These are phyloP conservation scores for Diarsia rubi DNA, from an alignment of 2,888 invertebrate species.

Conservation along the genomic window DNA sequence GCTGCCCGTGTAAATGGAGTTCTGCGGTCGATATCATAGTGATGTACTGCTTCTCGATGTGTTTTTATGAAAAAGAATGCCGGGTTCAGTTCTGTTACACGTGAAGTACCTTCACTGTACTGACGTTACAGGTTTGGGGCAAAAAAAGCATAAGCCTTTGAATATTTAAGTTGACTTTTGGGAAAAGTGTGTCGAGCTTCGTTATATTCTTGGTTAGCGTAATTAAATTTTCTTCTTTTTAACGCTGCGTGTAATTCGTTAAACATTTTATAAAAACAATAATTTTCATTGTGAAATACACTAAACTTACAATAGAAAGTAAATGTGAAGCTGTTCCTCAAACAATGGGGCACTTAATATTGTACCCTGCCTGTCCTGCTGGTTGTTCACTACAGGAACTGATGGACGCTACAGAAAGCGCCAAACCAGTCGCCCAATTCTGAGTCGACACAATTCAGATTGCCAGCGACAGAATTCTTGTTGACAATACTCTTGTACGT, in stretches of 20 bases:
- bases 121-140: too few relatives aligned
- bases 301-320: too few relatives aligned
- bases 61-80: neutral
- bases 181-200: neutral
- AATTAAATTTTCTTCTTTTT: neutral
- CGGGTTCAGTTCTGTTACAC: conserved; percentile 7
- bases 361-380: too few relatives aligned
- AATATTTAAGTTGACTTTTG: neutral
- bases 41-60: conserved; percentile 66
- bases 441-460: too few relatives aligned
- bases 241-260: neutral
- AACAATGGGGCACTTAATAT: too few relatives aligned
- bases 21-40: conserved; percentile 81
- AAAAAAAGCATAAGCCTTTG: neutral
- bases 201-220: neutral
- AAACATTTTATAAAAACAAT: neutral
- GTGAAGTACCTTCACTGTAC: neutral
- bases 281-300: neutral
- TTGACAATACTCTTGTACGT: too few relatives aligned
- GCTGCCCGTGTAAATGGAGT: conserved; percentile 75
- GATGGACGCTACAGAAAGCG: too few relatives aligned
- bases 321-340: too few relatives aligned
- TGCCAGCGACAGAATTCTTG: too few relatives aligned
- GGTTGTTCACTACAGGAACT: too few relatives aligned
- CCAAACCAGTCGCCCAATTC: too few relatives aligned